Evolutionary conservation across 2,113 vertebrate species (phyloP).

Genomic region (Himantopus leucocephalus): DNA sequence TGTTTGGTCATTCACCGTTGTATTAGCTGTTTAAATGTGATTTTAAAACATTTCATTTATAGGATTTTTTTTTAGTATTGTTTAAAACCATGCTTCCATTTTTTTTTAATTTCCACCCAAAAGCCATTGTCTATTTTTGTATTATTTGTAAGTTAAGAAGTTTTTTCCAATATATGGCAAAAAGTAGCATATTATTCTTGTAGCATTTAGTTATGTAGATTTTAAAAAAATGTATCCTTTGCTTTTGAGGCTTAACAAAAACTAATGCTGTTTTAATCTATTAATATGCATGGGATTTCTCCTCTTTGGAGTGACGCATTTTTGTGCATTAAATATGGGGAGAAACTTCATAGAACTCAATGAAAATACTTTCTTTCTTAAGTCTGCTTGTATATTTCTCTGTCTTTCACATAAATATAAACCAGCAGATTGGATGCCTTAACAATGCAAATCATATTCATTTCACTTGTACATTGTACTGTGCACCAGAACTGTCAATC

Average conservation of each 20-base stretch:
- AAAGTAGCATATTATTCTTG: constrained; percentile 95
- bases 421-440: constrained; percentile 99
- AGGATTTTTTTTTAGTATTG: constrained; percentile 79
- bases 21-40: constrained; percentile 93
- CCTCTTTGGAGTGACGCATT: constrained; percentile 85
- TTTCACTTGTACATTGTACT: constrained; percentile 96
- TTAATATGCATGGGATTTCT: constrained; percentile 96
- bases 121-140: constrained; percentile 99
- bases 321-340: constrained; percentile 88
- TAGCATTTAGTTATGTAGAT: constrained; percentile 96
- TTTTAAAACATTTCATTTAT: constrained; percentile 85
- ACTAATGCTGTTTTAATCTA: constrained; percentile 91
- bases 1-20: constrained; percentile 86
- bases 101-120: constrained; percentile 85
- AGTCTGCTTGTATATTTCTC: constrained; percentile 93
- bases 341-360: constrained; percentile 84
- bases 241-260: constrained; percentile 87
- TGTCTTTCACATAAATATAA: constrained; percentile 95
- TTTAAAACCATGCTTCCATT: constrained; percentile 88
- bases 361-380: constrained; percentile 90
- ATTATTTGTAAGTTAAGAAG: constrained; percentile 97
- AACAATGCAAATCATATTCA: constrained; percentile 98
- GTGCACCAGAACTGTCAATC: constrained; percentile 90
- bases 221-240: constrained; percentile 90
- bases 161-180: constrained; percentile 92